A percentile compares a stretch with the other conserved stretches of the same genome.
Evolutionary conservation across 2,888 invertebrate genomes (phyloP).

Genomic region (Luperina nickerlii): DNA sequence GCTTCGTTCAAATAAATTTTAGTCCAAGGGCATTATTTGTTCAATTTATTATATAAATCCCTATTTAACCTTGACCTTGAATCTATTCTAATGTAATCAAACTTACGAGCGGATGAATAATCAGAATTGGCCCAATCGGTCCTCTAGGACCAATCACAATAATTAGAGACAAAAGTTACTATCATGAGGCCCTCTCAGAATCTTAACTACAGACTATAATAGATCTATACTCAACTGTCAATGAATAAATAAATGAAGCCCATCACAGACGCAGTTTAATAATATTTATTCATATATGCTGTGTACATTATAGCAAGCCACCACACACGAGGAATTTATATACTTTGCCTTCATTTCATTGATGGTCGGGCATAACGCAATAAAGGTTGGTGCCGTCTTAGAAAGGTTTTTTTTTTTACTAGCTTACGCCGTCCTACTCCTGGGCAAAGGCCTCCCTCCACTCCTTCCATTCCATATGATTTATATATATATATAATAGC

Average conservation of each 20-base stretch:
- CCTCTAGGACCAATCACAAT: constrained; percentile 2
- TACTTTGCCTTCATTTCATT: no score
- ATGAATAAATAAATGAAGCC: background rate
- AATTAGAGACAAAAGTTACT: background rate
- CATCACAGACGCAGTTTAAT: no score
- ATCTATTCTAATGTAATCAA: background rate
- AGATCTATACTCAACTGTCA: background rate
- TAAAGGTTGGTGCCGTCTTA: no score
- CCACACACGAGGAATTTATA: no score
- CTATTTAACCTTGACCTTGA: background rate
- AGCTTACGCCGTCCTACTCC: no score
- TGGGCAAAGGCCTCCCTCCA: no score
- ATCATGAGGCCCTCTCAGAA: background rate
- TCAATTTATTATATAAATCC: background rate
- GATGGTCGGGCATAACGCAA: no score
- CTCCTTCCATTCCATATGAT: no score
- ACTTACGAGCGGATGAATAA: constrained; percentile 2
- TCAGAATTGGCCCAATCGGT: background rate
- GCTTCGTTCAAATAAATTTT: background rate
- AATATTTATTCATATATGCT: no score
- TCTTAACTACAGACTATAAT: background rate
- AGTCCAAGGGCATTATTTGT: background rate
- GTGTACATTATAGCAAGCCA: no score
- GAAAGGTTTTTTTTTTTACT: no score
- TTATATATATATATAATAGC: background rate